Conservation (phyloP, 2,888 invertebrate genomes). For the Empis stercorea region DNA sequence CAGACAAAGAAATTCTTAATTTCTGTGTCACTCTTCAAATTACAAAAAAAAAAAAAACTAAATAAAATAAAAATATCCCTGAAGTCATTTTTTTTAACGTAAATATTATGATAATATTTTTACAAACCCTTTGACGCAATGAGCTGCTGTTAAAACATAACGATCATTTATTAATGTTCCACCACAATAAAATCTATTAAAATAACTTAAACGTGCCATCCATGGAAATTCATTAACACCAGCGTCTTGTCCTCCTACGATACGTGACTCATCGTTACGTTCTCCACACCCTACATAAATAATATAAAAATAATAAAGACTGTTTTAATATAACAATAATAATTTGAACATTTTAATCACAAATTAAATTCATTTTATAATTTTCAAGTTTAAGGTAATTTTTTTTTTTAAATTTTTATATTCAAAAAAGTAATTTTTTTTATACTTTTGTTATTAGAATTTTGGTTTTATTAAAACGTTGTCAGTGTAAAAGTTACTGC, state of each 20-base stretch:
- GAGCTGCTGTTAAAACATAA: constrained; percentile 78
- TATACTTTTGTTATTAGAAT: neutral
- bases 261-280: constrained; percentile 66
- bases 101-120: no score
- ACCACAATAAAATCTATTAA: constrained; percentile 82
- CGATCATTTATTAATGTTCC: constrained; percentile 78
- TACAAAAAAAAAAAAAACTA: no score
- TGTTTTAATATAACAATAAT: neutral
- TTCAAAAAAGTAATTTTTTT: neutral
- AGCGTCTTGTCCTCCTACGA: constrained; percentile 69
- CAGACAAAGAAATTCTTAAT: no score
- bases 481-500: neutral
- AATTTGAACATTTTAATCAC: neutral
- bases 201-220: constrained; percentile 77
- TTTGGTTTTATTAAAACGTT: neutral
- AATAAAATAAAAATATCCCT: no score
- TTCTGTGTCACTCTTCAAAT: no score
- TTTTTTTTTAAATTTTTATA: neutral
- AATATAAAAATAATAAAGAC: constrained; percentile 1
- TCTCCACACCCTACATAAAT: constrained; percentile 60
- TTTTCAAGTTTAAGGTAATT: neutral
- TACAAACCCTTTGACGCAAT: constrained; percentile 73
- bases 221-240: constrained; percentile 74
- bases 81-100: neutral
- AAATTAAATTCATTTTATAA: neutral